Evolutionary conservation across 2,113 vertebrate species (phyloP).

Genomic region (Balaeniceps rex): DNA sequence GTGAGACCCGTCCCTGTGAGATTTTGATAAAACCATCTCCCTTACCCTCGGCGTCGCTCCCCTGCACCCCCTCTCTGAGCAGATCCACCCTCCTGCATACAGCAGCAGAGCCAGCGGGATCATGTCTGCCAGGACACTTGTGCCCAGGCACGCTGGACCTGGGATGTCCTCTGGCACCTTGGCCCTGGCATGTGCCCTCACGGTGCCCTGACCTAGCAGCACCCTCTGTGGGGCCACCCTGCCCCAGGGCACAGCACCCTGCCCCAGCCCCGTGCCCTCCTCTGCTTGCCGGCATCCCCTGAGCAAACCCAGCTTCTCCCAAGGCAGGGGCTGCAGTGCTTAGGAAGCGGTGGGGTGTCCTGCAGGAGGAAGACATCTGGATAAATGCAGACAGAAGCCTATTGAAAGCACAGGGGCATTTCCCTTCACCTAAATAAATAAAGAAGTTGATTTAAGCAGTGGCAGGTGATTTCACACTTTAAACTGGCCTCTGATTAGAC

Average conservation of each 20-base stretch:
- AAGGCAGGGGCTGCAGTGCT: not conserved
- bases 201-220: not conserved
- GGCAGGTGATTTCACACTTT: not conserved
- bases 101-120: fast-evolving
- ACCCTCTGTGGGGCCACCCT: not conserved
- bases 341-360: not conserved
- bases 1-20: not conserved
- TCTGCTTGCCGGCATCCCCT: fast-evolving
- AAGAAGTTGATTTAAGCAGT: not conserved
- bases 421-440: not conserved
- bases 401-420: not conserved
- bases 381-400: not conserved
- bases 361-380: not conserved
- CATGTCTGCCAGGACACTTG: fast-evolving
- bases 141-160: not conserved
- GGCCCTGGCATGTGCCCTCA: fast-evolving
- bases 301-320: not conserved
- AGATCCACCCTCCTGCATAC: fast-evolving
- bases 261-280: fast-evolving
- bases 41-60: fast-evolving
- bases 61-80: fast-evolving
- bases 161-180: fast-evolving
- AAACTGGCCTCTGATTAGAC: fast-evolving
- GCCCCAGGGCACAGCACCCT: no score
- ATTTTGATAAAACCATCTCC: not conserved